Evolutionary conservation across 2,888 invertebrate genomes (phyloP), one percentile per base, ranked within the genome.

Genomic region (Dolichomitus sp.): DNA sequence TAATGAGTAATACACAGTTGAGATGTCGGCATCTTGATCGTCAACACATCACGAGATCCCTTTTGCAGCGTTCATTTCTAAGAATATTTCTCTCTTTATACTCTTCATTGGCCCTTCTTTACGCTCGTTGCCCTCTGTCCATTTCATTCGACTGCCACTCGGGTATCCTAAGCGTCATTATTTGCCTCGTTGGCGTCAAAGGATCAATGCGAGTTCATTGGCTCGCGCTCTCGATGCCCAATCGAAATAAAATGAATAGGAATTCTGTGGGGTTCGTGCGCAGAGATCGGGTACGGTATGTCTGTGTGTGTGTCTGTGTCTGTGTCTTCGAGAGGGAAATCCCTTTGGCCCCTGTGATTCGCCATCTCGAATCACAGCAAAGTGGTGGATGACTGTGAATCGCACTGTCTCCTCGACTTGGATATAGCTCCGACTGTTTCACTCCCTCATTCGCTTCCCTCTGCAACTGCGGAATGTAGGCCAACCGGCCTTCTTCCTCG

Each of bases 211-310:
- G 14, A 19, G 70, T 70, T 75, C 75, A 63, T 75, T 66, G 42
- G 14, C 74, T 73, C 68, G 37, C n/a, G 33, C 37, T 27, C 23
- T 30, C 59, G 72, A 37, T 50, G 72, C 37, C 37, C 45, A 57
- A 68, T 80, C 50, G 65, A 68, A 83, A 76, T 75, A 70, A 79
- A 75, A 79, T 75, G 79, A 79, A 83, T 79, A 33, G 75, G 6
- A 61, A 69, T 66, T 72, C 59, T 68, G 45, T 48, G 40, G 4
- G 6, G 27, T 63, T 27, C 42, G 4, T n/a, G n/a, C 12, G 23
- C 61, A 37, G 19, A 61, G 19, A 27, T 12, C 27, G 6, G 17
- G 7, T 27, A 4, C 30, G 2, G 17, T 37, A n/a, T 59, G 59
- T 17, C 17, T 37, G 23, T 54, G 17, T 52, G 19, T 14, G 33